These are phyloP conservation scores for Acleris emargana DNA, from an alignment of 2,888 invertebrate genomes.

Conservation along the genomic window DNA sequence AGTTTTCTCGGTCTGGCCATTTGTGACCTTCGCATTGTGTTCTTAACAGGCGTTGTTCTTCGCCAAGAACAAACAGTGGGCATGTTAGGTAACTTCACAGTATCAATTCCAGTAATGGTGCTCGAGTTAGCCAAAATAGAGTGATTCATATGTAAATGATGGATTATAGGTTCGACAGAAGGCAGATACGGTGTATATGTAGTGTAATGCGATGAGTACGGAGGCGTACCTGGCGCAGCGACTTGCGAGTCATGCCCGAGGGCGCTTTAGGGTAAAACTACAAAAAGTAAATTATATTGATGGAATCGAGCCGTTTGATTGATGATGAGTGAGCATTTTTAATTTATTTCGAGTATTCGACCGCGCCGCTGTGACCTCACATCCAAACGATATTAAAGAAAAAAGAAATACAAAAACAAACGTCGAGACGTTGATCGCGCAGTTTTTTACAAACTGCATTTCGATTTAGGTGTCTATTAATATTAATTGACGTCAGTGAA, in stretches of 20 bases:
- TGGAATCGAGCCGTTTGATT: conserved; percentile 82
- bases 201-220: conserved; percentile 7
- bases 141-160: conserved; percentile 25
- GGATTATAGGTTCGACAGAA: conserved; percentile 1
- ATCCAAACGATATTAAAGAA: conserved; percentile 48
- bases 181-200: conserved; percentile 1
- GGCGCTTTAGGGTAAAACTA: conserved; percentile 80
- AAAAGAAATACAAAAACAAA: conserved; percentile 47
- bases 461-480: conserved; percentile 66
- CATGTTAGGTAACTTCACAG: conserved; percentile 11
- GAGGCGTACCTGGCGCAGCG: conserved; percentile 66
- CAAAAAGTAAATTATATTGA: conserved; percentile 84
- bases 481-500: conserved; percentile 70
- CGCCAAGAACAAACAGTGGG: not conserved
- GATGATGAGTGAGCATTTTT: conserved; percentile 82
- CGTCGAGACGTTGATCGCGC: conserved; percentile 41
- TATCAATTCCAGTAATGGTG: conserved; percentile 27
- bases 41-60: not conserved
- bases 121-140: conserved; percentile 23
- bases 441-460: conserved; percentile 52
- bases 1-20: conserved; percentile 17
- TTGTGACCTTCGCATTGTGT: conserved; percentile 17
- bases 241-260: conserved; percentile 73
- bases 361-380: conserved; percentile 64
- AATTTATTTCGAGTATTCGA: conserved; percentile 81